Percentiles rank a stretch among this genome's conserved stretches.
phyloP scores from a whole-genome alignment of 2,888 invertebrate genomes.

The Apamea sordens region DNA sequence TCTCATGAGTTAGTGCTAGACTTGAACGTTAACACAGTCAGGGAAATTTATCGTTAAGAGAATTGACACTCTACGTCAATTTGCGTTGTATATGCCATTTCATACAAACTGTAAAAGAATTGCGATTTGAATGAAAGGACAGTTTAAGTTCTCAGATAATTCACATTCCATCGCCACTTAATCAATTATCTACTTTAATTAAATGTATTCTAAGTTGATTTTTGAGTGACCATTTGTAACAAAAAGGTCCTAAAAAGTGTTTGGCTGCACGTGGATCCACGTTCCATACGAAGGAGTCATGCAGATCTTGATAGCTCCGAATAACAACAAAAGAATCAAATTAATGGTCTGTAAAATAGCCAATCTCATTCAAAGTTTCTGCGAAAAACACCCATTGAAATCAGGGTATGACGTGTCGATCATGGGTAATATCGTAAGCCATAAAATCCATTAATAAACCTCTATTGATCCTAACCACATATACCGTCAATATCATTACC shows the following conservation, averaged over 20 bases:
- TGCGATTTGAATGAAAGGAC: neutral
- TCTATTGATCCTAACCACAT: conserved; percentile 20
- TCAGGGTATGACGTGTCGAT: conserved; percentile 31
- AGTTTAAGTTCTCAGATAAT: neutral
- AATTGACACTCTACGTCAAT: neutral
- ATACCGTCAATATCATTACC: conserved; percentile 62
- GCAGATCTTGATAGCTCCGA: neutral
- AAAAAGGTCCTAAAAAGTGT: neutral
- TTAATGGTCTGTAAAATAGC: conserved; percentile 4
- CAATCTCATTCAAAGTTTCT: neutral
- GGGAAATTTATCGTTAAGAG: neutral
- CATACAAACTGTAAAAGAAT: neutral
- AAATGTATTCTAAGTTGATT: neutral
- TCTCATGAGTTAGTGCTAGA: conserved; percentile 8
- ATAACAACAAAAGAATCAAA: neutral
- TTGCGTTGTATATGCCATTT: neutral
- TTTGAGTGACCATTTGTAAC: neutral
- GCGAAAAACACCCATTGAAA: conserved; percentile 7
- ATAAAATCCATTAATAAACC: conserved; percentile 36
- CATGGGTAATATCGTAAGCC: neutral
- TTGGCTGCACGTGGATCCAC: neutral
- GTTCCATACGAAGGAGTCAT: neutral
- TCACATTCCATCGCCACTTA: neutral
- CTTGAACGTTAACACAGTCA: neutral
- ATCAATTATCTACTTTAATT: neutral